Conservation (phyloP, 2,113 vertebrate genomes). For the Ictalurus punctatus region DNA sequence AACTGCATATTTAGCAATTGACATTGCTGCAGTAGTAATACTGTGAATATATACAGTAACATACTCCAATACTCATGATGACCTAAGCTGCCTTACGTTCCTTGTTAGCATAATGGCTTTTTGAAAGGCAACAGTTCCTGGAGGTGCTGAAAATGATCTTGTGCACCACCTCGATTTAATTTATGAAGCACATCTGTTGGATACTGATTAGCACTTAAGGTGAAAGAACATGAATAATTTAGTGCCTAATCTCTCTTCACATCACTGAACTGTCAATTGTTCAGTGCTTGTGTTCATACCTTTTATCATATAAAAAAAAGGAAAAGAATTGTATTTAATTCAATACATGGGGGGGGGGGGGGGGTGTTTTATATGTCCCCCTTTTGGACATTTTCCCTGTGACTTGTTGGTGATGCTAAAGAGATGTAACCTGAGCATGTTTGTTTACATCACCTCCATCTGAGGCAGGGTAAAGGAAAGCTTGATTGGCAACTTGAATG, state of each 20-base stretch:
- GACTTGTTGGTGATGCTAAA: not conserved
- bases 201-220: constrained; percentile 46
- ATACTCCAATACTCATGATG: not conserved
- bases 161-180: constrained; percentile 26
- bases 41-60: not conserved
- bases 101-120: constrained; percentile 12
- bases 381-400: not conserved
- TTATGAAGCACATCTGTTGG: constrained; percentile 37
- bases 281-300: constrained; percentile 12
- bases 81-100: constrained; percentile 13
- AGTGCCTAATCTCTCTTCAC: constrained; percentile 41
- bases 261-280: constrained; percentile 17
- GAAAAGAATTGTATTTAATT: not conserved
- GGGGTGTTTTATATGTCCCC: not conserved
- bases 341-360: no score
- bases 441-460: not conserved
- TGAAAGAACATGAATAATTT: constrained; percentile 46
- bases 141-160: constrained; percentile 31
- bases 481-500: not conserved
- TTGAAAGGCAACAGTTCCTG: not conserved
- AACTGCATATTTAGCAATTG: not conserved
- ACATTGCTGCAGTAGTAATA: not conserved
- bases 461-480: not conserved
- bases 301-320: constrained; percentile 9
- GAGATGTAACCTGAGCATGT: not conserved